Evolutionary conservation across 2,888 invertebrate species (phyloP).

Genomic region (Microplitis manilae): DNA sequence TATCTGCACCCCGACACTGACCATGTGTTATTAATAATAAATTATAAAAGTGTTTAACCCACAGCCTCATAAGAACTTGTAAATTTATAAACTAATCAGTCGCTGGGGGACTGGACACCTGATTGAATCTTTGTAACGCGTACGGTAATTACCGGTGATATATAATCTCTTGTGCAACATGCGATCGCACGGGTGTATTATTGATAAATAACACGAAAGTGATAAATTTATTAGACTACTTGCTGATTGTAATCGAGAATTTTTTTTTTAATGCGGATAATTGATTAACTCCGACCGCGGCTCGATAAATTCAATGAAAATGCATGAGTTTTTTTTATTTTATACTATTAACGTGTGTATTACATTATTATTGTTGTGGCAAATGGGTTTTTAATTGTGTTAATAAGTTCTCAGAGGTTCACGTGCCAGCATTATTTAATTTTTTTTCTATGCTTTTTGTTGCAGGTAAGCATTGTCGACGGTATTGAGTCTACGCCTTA

Average conservation of each 20-base stretch:
- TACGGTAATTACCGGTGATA: too few species aligned
- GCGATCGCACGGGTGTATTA: background rate
- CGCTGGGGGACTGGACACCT: too few species aligned
- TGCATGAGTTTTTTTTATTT: constrained; percentile 9
- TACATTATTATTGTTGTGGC: background rate
- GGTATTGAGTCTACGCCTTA: constrained; percentile 17
- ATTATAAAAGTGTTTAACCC: too few species aligned
- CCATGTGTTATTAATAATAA: too few species aligned
- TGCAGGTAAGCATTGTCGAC: constrained; percentile 56
- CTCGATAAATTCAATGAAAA: constrained; percentile 19
- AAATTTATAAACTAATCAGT: too few species aligned
- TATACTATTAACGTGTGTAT: background rate
- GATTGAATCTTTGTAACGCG: too few species aligned
- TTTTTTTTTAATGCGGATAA: constrained; percentile 17
- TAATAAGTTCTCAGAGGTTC: background rate
- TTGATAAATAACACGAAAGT: background rate
- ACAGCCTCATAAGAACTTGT: too few species aligned
- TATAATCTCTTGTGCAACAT: background rate
- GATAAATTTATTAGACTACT: background rate
- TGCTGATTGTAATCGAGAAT: background rate
- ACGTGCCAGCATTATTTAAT: constrained; percentile 12
- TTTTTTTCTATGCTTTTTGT: constrained; percentile 48
- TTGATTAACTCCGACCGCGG: constrained; percentile 5
- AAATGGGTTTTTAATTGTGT: background rate
- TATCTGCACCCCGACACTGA: constrained; percentile 4